phyloP scores from a whole-genome alignment of 2,888 invertebrate genomes.

The Spodoptera exigua region DNA sequence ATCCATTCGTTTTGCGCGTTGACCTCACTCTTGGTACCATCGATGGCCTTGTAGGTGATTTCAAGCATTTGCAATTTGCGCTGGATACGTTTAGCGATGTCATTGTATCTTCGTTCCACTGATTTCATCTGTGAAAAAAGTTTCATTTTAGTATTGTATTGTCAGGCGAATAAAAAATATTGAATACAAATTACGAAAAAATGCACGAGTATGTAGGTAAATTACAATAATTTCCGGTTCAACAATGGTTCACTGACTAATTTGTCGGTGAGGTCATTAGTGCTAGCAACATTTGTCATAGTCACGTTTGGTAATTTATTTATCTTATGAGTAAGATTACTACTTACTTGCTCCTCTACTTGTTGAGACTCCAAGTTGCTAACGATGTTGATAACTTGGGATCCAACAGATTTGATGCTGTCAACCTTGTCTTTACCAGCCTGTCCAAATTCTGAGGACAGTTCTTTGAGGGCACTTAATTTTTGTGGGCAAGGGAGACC shows the following conservation, averaged over 20 bases:
- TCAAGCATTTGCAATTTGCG: constrained; percentile 95
- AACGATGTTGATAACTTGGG: constrained; percentile 93
- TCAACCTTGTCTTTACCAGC: constrained; percentile 92
- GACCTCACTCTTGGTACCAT: constrained; percentile 94
- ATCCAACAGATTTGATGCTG: constrained; percentile 91
- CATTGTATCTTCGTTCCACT: constrained; percentile 94
- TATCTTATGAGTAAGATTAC: constrained; percentile 26
- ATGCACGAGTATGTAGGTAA: constrained; percentile 1
- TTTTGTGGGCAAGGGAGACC: constrained; percentile 95
- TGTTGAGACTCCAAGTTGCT: constrained; percentile 97
- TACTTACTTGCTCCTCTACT: constrained; percentile 94
- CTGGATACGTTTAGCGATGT: constrained; percentile 95
- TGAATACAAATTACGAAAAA: not conserved
- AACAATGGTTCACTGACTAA: constrained; percentile 22
- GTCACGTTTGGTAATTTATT: constrained; percentile 25
- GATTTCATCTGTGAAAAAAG: constrained; percentile 91
- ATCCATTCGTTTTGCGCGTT: constrained; percentile 94
- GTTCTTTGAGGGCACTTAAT: constrained; percentile 92
- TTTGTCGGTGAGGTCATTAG: constrained; percentile 26
- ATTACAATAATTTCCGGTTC: constrained; percentile 28
- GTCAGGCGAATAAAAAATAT: not conserved
- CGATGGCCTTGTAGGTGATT: constrained; percentile 94
- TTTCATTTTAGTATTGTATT: constrained; percentile 6
- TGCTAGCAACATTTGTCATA: constrained; percentile 13
- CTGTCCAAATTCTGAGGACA: constrained; percentile 93